Conservation (phyloP, 2,797 vertebrate genomes). For the Semaprochilodus insignis region DNA sequence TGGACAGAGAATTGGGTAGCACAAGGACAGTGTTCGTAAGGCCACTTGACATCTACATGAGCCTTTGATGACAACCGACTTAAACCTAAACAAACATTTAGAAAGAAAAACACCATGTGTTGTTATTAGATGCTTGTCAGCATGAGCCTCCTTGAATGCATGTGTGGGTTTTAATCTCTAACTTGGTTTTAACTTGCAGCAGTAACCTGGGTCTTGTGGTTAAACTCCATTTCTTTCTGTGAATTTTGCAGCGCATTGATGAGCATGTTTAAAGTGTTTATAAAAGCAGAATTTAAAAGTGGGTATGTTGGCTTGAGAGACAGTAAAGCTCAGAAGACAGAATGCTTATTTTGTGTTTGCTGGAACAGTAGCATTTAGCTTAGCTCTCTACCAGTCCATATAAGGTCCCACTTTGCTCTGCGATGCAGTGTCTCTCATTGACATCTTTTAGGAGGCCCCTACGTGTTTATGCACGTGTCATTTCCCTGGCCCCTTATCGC, state of each 20-base stretch:
- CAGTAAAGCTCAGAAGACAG: background rate
- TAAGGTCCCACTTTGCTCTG: slow-evolving; percentile 2
- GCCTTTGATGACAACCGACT: too few relatives aligned
- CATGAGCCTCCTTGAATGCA: too few relatives aligned
- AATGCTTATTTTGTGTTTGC: background rate
- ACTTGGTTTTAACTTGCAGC: too few relatives aligned
- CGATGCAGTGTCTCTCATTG: background rate
- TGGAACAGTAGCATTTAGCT: background rate
- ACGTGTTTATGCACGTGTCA: background rate
- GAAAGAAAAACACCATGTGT: too few relatives aligned
- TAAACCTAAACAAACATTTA: too few relatives aligned
- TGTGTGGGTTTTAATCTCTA: background rate
- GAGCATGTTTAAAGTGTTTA: background rate
- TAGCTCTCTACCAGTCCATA: background rate
- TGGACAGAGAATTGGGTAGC: background rate
- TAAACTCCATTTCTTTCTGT: background rate
- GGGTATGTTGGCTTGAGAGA: background rate
- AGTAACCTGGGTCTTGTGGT: background rate
- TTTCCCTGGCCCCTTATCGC: slow-evolving; percentile 3
- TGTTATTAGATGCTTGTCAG: too few relatives aligned
- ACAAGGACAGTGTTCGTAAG: too few relatives aligned
- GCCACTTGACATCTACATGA: too few relatives aligned
- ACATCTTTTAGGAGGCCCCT: background rate
- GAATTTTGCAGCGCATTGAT: background rate
- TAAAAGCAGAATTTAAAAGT: background rate